These are phyloP conservation scores for Athene noctua DNA, from an alignment of 2,113 vertebrate genomes.

Conservation along the genomic window DNA sequence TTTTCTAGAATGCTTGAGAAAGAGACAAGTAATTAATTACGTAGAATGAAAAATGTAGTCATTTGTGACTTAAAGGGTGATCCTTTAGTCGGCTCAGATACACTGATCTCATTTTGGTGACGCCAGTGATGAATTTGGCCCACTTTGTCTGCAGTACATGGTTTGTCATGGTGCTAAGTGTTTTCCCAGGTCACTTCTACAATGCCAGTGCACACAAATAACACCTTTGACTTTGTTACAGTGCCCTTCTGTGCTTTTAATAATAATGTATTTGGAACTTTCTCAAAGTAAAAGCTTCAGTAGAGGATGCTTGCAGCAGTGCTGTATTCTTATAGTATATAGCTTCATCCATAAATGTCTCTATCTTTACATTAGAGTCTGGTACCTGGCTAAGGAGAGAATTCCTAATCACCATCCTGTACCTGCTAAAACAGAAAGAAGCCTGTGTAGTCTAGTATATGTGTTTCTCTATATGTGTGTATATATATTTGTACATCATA, in stretches of 20 bases:
- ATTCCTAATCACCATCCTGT: not conserved
- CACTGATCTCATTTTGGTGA: not conserved
- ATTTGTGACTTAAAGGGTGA: not conserved
- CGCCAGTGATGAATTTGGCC: not conserved
- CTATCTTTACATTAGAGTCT: not conserved
- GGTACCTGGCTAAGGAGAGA: not conserved
- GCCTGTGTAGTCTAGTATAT: not conserved
- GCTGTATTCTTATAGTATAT: not conserved
- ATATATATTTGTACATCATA: not conserved
- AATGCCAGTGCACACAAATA: not conserved
- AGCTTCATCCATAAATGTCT: not conserved
- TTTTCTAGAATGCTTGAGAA: not conserved
- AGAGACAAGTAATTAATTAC: not conserved
- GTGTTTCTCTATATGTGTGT: not conserved
- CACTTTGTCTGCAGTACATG: not conserved
- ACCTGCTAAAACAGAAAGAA: not conserved
- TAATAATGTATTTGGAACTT: not conserved
- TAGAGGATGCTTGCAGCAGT: not conserved
- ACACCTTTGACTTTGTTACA: not conserved
- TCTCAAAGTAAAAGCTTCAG: not conserved
- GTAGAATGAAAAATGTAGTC: not conserved
- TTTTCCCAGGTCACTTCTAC: not conserved
- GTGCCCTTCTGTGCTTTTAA: not conserved
- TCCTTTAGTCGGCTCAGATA: not conserved
- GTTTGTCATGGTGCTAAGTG: not conserved